These are phyloP conservation scores for Leptobrachium leishanense DNA, from an alignment of 2,113 vertebrate species.

Conservation along the genomic window DNA sequence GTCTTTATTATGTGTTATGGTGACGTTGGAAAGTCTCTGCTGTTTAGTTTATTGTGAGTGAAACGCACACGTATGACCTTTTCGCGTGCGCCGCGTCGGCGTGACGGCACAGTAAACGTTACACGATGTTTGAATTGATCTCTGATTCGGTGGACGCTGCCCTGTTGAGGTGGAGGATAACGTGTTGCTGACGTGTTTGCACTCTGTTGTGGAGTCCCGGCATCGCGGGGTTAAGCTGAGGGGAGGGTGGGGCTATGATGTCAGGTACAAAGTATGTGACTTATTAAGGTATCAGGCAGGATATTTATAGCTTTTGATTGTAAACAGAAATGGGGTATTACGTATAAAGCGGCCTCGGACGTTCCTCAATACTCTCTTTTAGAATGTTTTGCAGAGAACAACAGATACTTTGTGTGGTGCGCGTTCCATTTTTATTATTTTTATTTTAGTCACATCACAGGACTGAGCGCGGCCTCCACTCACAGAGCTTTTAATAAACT, in stretches of 20 bases:
- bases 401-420: neutral
- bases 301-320: slow-evolving; percentile 63
- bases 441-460: too few relatives aligned
- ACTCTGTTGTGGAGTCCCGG: neutral
- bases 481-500: neutral
- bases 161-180: neutral
- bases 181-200: neutral
- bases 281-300: slow-evolving; percentile 61
- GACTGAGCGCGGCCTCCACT: too few relatives aligned
- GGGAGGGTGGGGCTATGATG: slow-evolving; percentile 43
- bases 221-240: neutral
- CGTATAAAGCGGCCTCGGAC: slow-evolving; percentile 62
- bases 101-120: too few relatives aligned
- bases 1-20: too few relatives aligned
- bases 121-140: too few relatives aligned
- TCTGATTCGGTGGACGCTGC: neutral
- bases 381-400: neutral
- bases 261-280: slow-evolving; percentile 58
- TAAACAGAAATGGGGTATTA: slow-evolving; percentile 64
- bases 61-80: too few relatives aligned
- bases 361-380: slow-evolving; percentile 45
- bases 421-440: neutral
- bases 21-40: too few relatives aligned
- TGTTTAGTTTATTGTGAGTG: too few relatives aligned
- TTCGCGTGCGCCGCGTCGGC: too few relatives aligned